These are phyloP conservation scores for Drosophila carrolli DNA, from an alignment of 1,140 invertebrate genomes.

Conservation along the genomic window DNA sequence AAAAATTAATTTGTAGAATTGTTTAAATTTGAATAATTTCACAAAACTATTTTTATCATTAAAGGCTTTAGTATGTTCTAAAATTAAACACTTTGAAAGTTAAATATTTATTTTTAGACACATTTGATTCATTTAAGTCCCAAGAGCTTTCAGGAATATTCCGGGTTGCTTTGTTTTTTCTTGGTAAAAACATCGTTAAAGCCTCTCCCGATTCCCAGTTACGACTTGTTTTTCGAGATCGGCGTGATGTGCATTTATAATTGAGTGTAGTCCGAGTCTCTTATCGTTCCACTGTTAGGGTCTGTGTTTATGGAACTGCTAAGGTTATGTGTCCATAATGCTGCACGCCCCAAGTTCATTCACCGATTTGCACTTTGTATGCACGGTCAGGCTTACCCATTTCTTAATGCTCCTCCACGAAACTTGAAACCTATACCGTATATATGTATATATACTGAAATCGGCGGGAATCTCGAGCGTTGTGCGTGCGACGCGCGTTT, in stretches of 20 bases:
- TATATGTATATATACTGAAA: background rate
- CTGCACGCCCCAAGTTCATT: slow-evolving; percentile 64
- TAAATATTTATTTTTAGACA: background rate
- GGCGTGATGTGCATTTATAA: slow-evolving; percentile 63
- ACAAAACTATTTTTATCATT: too few species aligned
- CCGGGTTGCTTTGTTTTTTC: background rate
- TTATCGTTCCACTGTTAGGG: slow-evolving; percentile 14
- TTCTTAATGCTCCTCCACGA: slow-evolving; percentile 52
- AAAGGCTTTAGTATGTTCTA: too few species aligned
- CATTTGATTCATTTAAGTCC: background rate
- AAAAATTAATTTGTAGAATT: too few species aligned
- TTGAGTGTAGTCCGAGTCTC: slow-evolving; percentile 7
- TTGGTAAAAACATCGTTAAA: slow-evolving; percentile 21
- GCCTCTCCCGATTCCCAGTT: slow-evolving; percentile 14
- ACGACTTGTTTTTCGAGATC: slow-evolving; percentile 59
- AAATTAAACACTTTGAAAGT: background rate
- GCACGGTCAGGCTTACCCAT: slow-evolving; percentile 73
- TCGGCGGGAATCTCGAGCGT: slow-evolving; percentile 14
- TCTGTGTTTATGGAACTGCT: slow-evolving; percentile 46
- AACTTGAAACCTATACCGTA: slow-evolving; percentile 19
- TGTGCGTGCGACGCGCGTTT: slow-evolving; percentile 62
- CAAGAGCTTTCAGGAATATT: background rate
- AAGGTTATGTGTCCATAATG: slow-evolving; percentile 76
- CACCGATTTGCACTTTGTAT: slow-evolving; percentile 70
- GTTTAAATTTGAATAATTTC: too few species aligned